A percentile compares a stretch with the other conserved stretches of the same genome.
Evolutionary conservation across 2,888 invertebrate genomes (phyloP).

Genomic region (Dioctria linearis): DNA sequence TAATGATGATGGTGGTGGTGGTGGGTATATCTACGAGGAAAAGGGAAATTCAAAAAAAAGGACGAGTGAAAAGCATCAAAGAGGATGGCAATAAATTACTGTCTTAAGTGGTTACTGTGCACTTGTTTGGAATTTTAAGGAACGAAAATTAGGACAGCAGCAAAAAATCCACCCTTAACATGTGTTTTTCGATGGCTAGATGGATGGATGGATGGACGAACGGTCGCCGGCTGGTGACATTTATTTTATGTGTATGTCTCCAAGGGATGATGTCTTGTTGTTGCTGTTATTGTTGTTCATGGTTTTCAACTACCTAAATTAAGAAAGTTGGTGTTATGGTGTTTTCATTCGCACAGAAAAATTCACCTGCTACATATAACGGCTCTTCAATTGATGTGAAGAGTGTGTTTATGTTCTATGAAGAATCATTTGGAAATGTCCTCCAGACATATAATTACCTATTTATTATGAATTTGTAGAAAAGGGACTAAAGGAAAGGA

Average conservation of each 20-base stretch:
- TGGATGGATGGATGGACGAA: too few species aligned
- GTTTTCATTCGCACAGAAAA: slow-evolving; percentile 9
- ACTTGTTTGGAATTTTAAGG: slow-evolving; percentile 32
- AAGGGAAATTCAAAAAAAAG: slow-evolving; percentile 1
- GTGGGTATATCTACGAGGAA: neutral
- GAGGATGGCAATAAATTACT: slow-evolving; percentile 20
- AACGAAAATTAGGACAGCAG: slow-evolving; percentile 28
- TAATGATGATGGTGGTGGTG: neutral
- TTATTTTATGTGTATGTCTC: slow-evolving; percentile 17
- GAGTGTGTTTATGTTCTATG: too few species aligned
- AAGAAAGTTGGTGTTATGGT: neutral
- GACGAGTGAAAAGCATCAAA: neutral
- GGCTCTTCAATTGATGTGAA: neutral
- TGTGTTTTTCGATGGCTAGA: slow-evolving; percentile 14
- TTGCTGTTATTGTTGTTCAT: too few species aligned
- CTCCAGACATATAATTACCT: too few species aligned
- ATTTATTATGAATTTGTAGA: too few species aligned
- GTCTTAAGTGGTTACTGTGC: slow-evolving; percentile 42
- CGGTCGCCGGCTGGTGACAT: slow-evolving; percentile 32
- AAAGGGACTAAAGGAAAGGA: too few species aligned
- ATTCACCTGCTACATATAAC: neutral
- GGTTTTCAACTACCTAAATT: neutral
- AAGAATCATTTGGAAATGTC: too few species aligned
- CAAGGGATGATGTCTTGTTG: neutral
- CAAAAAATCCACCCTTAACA: slow-evolving; percentile 34